phyloP scores from a whole-genome alignment of 2,888 invertebrate genomes.

The Ommatoiulus sabulosus region DNA sequence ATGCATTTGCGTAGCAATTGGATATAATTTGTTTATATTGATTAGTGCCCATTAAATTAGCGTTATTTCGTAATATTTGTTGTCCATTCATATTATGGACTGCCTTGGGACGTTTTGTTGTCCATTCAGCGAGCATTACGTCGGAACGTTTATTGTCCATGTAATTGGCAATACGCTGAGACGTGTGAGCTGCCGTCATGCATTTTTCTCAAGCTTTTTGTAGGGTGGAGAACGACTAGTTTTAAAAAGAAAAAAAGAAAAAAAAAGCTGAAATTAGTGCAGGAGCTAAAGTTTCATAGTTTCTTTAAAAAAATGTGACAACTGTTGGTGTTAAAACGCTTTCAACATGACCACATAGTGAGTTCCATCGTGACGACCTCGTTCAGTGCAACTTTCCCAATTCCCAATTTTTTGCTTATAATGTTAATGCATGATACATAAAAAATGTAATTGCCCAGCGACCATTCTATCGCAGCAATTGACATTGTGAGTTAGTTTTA shows the following conservation, averaged over 20 bases:
- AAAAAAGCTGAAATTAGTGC: constrained; percentile 45
- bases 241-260: not conserved
- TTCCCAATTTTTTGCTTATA: not conserved
- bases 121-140: not conserved
- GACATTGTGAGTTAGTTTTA: not conserved
- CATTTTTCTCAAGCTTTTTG: constrained; percentile 24
- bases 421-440: not conserved
- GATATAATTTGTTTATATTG: not conserved
- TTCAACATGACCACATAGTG: not conserved
- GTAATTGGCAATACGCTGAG: constrained; percentile 32
- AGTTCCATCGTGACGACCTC: constrained; percentile 43
- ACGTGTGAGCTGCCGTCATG: constrained; percentile 33
- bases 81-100: not conserved
- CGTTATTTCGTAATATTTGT: not conserved
- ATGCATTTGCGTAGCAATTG: too few relatives aligned
- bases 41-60: not conserved
- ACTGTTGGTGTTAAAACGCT: constrained; percentile 1
- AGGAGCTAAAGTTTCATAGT: constrained; percentile 16
- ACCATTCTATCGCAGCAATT: not conserved
- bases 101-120: not conserved
- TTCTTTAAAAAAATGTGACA: not conserved
- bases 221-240: constrained; percentile 25
- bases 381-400: not conserved
- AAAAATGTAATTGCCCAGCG: not conserved
- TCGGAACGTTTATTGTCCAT: constrained; percentile 19